Percentiles rank a stretch among this genome's conserved stretches.
Conservation (phyloP, 2,797 vertebrate species). For the Anniella stebbinsi region DNA sequence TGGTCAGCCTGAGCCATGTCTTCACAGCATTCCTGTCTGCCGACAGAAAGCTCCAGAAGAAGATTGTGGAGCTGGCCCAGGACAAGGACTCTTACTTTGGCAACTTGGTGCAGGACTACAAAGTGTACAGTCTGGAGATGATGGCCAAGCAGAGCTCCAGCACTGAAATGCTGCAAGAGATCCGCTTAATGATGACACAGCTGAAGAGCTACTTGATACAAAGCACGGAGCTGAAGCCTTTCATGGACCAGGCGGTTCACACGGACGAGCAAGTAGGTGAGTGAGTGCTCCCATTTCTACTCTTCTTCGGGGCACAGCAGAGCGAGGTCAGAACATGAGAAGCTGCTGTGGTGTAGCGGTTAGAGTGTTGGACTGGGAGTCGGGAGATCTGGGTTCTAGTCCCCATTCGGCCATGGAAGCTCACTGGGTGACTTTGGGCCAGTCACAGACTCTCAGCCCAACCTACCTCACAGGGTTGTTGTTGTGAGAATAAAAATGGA, state of each 20-base stretch:
- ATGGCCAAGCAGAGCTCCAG: conserved; percentile 90
- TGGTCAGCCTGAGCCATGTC: conserved; percentile 84
- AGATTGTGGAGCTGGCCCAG: conserved; percentile 91
- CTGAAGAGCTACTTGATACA: conserved; percentile 97
- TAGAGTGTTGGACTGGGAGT: too few species aligned
- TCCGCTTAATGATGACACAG: conserved; percentile 97
- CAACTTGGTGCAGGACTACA: conserved; percentile 92
- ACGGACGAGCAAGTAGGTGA: conserved; percentile 91
- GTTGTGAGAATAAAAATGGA: too few species aligned
- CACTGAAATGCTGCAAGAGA: conserved; percentile 96
- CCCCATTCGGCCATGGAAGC: too few species aligned
- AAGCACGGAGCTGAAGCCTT: conserved; percentile 89
- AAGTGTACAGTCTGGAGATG: conserved; percentile 92
- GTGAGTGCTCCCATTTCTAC: conserved; percentile 76
- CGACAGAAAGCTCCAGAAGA: conserved; percentile 91
- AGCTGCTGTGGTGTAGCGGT: too few species aligned
- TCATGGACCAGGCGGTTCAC: conserved; percentile 85
- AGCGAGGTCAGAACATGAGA: not conserved
- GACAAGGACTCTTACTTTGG: conserved; percentile 94
- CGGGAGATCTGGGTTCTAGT: too few species aligned
- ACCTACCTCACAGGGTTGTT: too few species aligned
- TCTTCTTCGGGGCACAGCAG: not conserved
- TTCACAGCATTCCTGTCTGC: conserved; percentile 90
- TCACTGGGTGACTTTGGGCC: too few species aligned
- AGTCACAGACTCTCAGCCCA: too few species aligned